Conservation (phyloP, 2,888 invertebrate species). For the Ophion slaviceki region DNA sequence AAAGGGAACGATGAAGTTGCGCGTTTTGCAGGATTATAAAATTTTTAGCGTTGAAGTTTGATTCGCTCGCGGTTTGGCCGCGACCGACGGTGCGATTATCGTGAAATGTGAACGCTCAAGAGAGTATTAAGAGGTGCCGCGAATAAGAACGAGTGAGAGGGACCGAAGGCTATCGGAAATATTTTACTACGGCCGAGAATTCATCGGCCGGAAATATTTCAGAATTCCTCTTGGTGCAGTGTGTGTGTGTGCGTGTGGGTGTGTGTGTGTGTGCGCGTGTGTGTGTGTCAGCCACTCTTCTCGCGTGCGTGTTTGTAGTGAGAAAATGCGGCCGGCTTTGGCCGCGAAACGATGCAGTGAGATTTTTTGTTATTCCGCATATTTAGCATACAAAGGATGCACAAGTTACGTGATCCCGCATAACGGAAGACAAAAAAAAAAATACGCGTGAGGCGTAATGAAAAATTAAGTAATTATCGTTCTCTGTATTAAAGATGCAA, state of each 20-base stretch:
- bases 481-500: background rate
- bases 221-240: conserved; percentile 76
- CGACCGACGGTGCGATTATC: conserved; percentile 65
- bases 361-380: conserved; percentile 38
- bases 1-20: conserved; percentile 14
- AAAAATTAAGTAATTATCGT: background rate
- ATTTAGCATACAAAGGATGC: conserved; percentile 11
- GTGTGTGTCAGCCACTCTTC: conserved; percentile 8
- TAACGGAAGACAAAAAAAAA: background rate
- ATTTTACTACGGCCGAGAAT: conserved; percentile 79
- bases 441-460: background rate
- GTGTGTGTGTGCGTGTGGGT: background rate
- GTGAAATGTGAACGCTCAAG: conserved; percentile 55
- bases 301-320: conserved; percentile 36
- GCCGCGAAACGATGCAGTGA: conserved; percentile 23
- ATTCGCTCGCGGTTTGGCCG: conserved; percentile 39
- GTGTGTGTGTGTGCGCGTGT: too few species aligned
- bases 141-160: conserved; percentile 24
- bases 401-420: background rate
- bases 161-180: conserved; percentile 76
- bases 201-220: conserved; percentile 80
- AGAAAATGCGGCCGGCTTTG: conserved; percentile 56
- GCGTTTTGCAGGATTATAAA: conserved; percentile 46
- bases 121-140: conserved; percentile 70
- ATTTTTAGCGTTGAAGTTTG: conserved; percentile 52